A percentile compares a stretch with the other conserved stretches of the same genome.
Evolutionary conservation across 1,140 invertebrate genomes (phyloP).

Genomic region (Zaprionus camerounensis): DNA sequence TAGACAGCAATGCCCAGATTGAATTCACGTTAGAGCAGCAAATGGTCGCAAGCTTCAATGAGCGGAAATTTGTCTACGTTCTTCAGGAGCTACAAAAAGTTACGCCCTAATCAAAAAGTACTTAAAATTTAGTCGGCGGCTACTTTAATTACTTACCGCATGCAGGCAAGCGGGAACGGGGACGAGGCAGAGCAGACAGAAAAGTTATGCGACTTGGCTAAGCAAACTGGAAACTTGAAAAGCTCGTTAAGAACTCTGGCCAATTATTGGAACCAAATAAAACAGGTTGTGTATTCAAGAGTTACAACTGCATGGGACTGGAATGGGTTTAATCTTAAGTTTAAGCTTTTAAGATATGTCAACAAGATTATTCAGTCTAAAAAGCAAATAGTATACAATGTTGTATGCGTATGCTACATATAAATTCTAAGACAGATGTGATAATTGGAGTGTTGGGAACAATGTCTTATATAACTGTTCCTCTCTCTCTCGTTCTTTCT

Average conservation of each 20-base stretch:
- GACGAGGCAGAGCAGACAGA: neutral
- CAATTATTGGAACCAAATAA: neutral
- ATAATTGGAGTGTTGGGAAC: neutral
- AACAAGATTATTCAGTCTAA: neutral
- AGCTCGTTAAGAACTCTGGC: slow-evolving; percentile 2
- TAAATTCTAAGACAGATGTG: neutral
- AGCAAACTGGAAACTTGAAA: neutral
- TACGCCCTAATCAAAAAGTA: slow-evolving; percentile 1
- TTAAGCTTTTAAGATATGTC: neutral
- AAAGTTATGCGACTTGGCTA: slow-evolving; percentile 19
- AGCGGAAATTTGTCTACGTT: neutral
- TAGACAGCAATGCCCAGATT: neutral
- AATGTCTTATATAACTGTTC: neutral
- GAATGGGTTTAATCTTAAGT: neutral
- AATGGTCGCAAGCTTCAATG: neutral
- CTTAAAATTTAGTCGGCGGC: slow-evolving; percentile 5
- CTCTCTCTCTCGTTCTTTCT: neutral
- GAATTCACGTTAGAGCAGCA: neutral
- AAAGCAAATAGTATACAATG: neutral
- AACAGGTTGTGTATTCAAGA: neutral
- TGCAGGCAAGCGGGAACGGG: slow-evolving; percentile 37
- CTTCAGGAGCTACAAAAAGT: neutral
- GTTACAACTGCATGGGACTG: neutral
- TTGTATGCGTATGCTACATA: neutral
- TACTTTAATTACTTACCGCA: slow-evolving; percentile 69